Base-by-base conservation (phyloP, 2,888 invertebrate species). In the Parascotia fuliginaria region DNA sequence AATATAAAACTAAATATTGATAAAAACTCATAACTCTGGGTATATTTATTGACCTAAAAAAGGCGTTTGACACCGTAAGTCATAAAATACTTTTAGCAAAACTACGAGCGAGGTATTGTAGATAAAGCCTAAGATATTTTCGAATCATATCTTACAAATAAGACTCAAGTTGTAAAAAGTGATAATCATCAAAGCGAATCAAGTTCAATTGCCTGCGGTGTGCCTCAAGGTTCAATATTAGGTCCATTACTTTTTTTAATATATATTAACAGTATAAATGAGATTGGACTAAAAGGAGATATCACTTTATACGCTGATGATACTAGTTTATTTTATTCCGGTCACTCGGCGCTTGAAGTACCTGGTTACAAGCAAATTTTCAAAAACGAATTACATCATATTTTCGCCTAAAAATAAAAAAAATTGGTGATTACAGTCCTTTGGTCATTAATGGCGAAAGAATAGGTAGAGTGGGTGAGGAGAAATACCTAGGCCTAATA, bases 401-500 rank as follows among this genome's bases (percentile, higher is more conserved):
- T 40, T 40, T 36, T n/a, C 36, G 1, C 1, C 36, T 6, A 19
- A 36, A 11, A 36, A 36, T 11, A 22, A 36, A 36, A n/a, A 36
- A 19, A n/a, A 19, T 36, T 36, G 36, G 22, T n/a, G 16, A 12
- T 7, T 22, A 36, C 12, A 36, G 11, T 16, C 36, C 36, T 11
- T 36, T 22, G 11, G 22, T 6, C 22, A 36, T 36, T 3, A 16
- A 36, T 15, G 16, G 16, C 9, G 40, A 40, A 16, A 29, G 2
- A 14, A 9, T 34, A 2, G 22, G 9, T 13, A 12, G n/a, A n/a
- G 27, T 22, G 1, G 15, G n/a, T 9, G n/a, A 32, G 22, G 42
- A 42, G 15, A 42, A 42, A 34, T 42, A 42, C 33, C 15, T 34
- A 7, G 34, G 42, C 3, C 15, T 42, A 9, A 7, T 34, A 33